Base-by-base conservation (phyloP, 2,113 vertebrate genomes). In the Ellobius talpinus region DNA sequence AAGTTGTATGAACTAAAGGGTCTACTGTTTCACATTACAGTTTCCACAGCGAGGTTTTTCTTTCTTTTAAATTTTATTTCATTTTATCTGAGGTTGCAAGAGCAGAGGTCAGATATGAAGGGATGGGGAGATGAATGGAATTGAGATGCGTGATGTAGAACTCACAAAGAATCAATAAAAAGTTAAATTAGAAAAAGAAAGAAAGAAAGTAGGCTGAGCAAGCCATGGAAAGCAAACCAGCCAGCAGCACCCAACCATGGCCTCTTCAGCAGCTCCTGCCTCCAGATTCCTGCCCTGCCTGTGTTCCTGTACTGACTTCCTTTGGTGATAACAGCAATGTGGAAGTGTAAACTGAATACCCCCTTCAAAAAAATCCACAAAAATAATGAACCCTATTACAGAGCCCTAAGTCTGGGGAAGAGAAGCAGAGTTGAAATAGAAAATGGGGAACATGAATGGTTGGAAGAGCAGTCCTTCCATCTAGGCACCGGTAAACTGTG, bases 21-120 rank as follows among this genome's bases (percentile, higher is more conserved):
- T n/a, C 7, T 70, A 3, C 31, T n/a, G 36, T 72, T 6, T 36
- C 2, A 70, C 68, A 70, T 6, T 70, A 70, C 33, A n/a, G 33
- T 36, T n/a, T 72, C 68, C 36, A n/a, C 0, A 0, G 17, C 0
- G 7, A 21, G 68, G 3, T n/a, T 72, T 70, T n/a, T 72, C 33
- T 70, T 36, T 36, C 66, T 36, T n/a, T 72, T 72, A 72, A 72
- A 72, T n/a, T 72, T 72, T 66, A 66, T 66, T 31, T 66, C 17
- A n/a, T 72, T 72, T 72, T n/a, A 72, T n/a, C 36, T n/a, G 68
- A 17, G 68, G 33, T 70, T 70, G 68, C 14, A 70, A 70, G 16
- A 33, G 14, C 33, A 70, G 66, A 70, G 68, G 17, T 72, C 17
- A n/a, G 33, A 72, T 72, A 72, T 72, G 68, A 72, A 72, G 36